Percentiles rank a stretch among this genome's conserved stretches.
Evolutionary conservation across 2,113 vertebrate species (phyloP).

Genomic region (Thalassarche chlororhynchos): DNA sequence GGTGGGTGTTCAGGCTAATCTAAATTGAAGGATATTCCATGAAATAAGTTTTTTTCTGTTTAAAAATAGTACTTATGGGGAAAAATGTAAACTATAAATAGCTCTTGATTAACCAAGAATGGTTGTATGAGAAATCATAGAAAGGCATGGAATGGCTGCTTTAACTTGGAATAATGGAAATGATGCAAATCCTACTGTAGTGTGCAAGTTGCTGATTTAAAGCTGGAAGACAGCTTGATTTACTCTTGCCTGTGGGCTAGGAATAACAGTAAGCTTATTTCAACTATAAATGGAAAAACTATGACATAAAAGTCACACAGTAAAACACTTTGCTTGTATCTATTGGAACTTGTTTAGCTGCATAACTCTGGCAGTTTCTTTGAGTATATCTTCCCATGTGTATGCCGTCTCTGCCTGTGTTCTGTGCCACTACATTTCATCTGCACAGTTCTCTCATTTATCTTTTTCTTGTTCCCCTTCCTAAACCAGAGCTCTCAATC

Average conservation of each 20-base stretch:
- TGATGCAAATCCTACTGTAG: background rate
- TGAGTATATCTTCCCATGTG: background rate
- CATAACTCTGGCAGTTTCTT: background rate
- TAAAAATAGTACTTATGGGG: background rate
- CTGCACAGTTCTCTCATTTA: background rate
- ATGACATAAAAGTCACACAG: background rate
- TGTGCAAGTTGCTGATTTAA: slow-evolving; percentile 6
- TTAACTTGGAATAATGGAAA: background rate
- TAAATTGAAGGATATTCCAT: background rate
- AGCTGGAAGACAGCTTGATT: slow-evolving; percentile 33
- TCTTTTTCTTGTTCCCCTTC: slow-evolving; percentile 10
- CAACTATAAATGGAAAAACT: slow-evolving; percentile 24
- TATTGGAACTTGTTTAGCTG: slow-evolving; percentile 19
- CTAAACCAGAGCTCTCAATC: slow-evolving; percentile 21
- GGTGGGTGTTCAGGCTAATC: background rate
- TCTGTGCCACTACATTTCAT: background rate
- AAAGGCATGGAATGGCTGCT: background rate
- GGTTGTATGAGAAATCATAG: background rate
- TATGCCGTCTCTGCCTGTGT: background rate
- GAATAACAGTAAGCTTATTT: slow-evolving; percentile 32
- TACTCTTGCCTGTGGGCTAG: background rate
- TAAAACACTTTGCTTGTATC: slow-evolving; percentile 39
- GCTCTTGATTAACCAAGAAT: background rate
- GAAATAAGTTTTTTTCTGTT: background rate
- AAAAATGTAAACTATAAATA: background rate